Evolutionary conservation across 2,113 vertebrate species (phyloP).

Genomic region (Mustela nigripes): DNA sequence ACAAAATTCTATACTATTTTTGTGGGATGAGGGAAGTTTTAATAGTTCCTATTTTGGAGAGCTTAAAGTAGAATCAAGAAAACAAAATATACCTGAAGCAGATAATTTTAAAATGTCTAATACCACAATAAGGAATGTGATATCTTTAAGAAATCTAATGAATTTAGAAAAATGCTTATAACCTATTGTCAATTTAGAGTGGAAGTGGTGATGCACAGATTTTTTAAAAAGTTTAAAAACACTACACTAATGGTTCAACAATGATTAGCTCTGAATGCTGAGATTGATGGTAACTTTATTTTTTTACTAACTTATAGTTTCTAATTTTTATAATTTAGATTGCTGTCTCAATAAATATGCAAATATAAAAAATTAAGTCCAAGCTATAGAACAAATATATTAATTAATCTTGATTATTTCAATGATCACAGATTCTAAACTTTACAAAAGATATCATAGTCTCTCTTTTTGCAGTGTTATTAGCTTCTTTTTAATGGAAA

Average conservation of each 20-base stretch:
- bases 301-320: neutral
- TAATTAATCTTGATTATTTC: neutral
- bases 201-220: neutral
- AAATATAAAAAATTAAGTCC: neutral
- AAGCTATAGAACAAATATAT: neutral
- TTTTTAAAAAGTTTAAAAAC: neutral
- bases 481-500: neutral
- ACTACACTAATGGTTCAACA: neutral
- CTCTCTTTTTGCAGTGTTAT: neutral
- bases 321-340: neutral
- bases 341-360: neutral
- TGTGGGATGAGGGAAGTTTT: neutral
- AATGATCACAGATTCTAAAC: neutral
- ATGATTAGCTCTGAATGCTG: neutral
- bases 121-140: neutral
- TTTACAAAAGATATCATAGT: neutral
- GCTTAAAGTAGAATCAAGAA: neutral
- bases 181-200: neutral
- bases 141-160: neutral
- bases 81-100: neutral
- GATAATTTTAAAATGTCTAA: constrained; percentile 10
- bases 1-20: neutral
- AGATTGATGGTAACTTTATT: neutral
- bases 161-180: neutral
- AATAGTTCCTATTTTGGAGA: neutral